A percentile compares a stretch with the other conserved stretches of the same genome.
phyloP scores from a whole-genome alignment of 1,140 invertebrate genomes.

The Drosophila ambigua region DNA sequence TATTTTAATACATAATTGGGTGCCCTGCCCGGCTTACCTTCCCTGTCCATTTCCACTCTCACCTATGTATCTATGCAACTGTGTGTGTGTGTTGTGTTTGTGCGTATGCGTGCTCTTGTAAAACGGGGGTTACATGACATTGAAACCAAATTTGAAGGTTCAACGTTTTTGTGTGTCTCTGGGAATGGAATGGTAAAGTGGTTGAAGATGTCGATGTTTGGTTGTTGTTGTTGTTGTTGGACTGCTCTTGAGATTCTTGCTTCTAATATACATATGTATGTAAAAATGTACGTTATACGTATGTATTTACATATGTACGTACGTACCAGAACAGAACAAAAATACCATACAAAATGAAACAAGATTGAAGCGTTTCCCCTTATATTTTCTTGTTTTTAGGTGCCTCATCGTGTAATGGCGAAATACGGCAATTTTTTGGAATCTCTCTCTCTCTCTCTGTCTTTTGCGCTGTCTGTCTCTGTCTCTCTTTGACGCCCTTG shows the following conservation, averaged over 20 bases:
- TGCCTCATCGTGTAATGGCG: constrained; percentile 25
- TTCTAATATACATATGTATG: too few species aligned
- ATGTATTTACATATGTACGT: too few species aligned
- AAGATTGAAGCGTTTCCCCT: constrained; percentile 29
- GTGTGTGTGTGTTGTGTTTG: constrained; percentile 11
- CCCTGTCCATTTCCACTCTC: constrained; percentile 7
- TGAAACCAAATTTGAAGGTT: constrained; percentile 82
- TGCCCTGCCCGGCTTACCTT: constrained; percentile 4
- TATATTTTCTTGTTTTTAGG: constrained; percentile 24
- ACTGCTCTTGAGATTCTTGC: too few species aligned
- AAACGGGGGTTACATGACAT: constrained; percentile 82
- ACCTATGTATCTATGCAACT: neutral
- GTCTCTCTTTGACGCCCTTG: constrained; percentile 59
- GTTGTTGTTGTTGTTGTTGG: too few species aligned
- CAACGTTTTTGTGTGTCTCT: constrained; percentile 43
- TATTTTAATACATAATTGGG: constrained; percentile 14
- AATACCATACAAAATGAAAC: constrained; percentile 3
- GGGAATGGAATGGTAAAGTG: constrained; percentile 21
- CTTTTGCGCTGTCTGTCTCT: neutral
- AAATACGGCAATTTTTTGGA: constrained; percentile 45
- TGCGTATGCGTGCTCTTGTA: constrained; percentile 35
- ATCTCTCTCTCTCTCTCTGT: constrained; percentile 14
- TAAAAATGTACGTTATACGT: too few species aligned
- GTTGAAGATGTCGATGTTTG: constrained; percentile 15
- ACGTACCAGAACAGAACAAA: neutral